Evolutionary conservation across 2,888 invertebrate genomes (phyloP).

Genomic region (Dioctria linearis): DNA sequence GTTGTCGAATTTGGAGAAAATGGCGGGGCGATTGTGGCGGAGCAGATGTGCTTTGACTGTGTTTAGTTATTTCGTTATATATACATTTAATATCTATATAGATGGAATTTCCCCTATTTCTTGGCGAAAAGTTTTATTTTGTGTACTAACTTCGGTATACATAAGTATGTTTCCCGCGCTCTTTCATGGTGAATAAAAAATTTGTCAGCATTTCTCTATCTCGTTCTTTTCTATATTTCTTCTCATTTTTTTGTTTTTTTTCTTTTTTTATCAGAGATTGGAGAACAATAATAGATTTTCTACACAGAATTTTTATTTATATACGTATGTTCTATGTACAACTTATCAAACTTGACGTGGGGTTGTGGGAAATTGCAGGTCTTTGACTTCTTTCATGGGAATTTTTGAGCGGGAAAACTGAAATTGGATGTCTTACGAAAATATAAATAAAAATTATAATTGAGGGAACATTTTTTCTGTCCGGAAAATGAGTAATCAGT

Average conservation of each 20-base stretch:
- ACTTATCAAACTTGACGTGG: conserved; percentile 18
- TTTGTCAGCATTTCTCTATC: not conserved
- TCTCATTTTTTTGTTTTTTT: too few species aligned
- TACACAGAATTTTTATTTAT: conserved; percentile 14
- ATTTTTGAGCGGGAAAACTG: conserved; percentile 50
- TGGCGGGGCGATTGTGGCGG: not conserved
- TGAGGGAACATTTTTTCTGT: not conserved
- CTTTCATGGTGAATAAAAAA: conserved; percentile 6
- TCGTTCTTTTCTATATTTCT: too few species aligned
- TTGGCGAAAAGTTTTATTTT: conserved; percentile 28
- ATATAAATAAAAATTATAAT: not conserved
- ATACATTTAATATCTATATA: too few species aligned
- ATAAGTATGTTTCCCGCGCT: conserved; percentile 32
- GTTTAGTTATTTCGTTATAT: not conserved
- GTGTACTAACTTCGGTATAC: too few species aligned
- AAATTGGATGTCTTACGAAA: conserved; percentile 8
- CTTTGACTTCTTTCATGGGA: conserved; percentile 42
- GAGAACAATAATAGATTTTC: not conserved
- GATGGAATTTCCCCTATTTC: not conserved
- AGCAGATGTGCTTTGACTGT: conserved; percentile 1
- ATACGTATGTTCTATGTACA: not conserved
- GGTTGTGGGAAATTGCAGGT: conserved; percentile 45
- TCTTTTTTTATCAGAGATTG: too few species aligned
- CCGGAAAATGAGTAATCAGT: too few species aligned
- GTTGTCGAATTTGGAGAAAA: not conserved